Evolutionary conservation across 2,797 vertebrate genomes (phyloP).

Genomic region (Macrochelys suwanniensis): DNA sequence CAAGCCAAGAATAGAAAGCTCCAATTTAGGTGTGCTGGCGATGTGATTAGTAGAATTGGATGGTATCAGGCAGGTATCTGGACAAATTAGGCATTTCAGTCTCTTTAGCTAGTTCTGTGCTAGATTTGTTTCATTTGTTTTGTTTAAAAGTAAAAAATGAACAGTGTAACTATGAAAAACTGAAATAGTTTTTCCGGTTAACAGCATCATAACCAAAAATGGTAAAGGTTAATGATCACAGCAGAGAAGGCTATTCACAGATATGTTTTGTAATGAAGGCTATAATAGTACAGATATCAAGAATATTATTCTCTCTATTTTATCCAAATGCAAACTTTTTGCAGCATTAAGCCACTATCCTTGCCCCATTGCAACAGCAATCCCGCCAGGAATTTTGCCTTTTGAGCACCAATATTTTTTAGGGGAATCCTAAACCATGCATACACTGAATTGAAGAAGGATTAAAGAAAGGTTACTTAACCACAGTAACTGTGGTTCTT

Average conservation of each 20-base stretch:
- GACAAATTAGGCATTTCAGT: background rate
- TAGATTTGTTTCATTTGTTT: background rate
- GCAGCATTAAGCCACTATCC: background rate
- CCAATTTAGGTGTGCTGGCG: conserved; percentile 36
- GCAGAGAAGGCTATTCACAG: background rate
- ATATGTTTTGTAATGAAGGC: background rate
- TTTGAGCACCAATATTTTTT: background rate
- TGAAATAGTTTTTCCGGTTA: background rate
- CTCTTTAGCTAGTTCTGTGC: background rate
- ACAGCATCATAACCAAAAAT: background rate
- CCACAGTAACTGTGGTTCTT: background rate
- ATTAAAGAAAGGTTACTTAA: background rate
- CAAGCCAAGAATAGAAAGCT: background rate
- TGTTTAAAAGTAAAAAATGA: background rate
- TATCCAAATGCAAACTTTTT: background rate
- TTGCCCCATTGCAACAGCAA: background rate
- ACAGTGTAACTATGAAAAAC: background rate
- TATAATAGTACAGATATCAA: background rate
- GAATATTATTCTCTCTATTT: background rate
- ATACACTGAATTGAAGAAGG: background rate
- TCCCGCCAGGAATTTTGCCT: background rate
- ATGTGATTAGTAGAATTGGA: background rate
- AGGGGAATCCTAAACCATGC: background rate
- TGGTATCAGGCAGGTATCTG: background rate
- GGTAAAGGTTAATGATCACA: background rate